Conservation (phyloP, 2,113 vertebrate genomes). For the Myxocyprinus asiaticus region DNA sequence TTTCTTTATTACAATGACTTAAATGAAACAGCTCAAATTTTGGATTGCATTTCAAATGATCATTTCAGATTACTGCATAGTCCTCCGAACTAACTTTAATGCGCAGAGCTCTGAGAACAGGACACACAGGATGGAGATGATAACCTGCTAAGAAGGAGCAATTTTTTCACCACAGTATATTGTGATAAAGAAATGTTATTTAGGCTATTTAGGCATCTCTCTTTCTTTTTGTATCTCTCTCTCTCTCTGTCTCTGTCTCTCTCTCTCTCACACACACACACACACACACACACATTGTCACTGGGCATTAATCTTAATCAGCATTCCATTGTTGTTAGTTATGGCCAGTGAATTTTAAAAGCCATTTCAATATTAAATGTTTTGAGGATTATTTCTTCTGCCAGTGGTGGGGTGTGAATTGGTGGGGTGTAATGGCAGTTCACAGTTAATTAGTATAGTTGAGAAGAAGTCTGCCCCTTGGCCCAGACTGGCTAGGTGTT, state of each 20-base stretch:
- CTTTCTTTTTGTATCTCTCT: not conserved
- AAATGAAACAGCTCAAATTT: not conserved
- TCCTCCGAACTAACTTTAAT: too few relatives aligned
- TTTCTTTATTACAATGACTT: not conserved
- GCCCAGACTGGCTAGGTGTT: not conserved
- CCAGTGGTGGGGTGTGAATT: constrained; percentile 34
- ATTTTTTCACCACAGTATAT: constrained; percentile 10
- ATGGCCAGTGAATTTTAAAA: constrained; percentile 41
- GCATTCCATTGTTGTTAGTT: constrained; percentile 9
- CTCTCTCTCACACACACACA: too few relatives aligned
- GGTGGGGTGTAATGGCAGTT: constrained; percentile 48
- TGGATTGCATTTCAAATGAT: not conserved
- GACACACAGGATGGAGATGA: too few relatives aligned
- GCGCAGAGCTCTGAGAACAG: too few relatives aligned
- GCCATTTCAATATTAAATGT: constrained; percentile 49
- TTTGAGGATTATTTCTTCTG: constrained; percentile 46
- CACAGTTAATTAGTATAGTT: constrained; percentile 26
- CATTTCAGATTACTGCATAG: not conserved
- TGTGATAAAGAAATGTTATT: constrained; percentile 45
- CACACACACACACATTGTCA: too few relatives aligned
- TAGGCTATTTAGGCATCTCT: not conserved
- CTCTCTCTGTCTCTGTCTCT: constrained; percentile 16
- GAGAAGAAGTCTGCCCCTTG: too few relatives aligned
- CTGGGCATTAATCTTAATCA: constrained; percentile 39
- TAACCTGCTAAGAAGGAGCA: too few relatives aligned